Evolutionary conservation across 2,113 vertebrate genomes (phyloP).

Genomic region (Elephantulus edwardii): DNA sequence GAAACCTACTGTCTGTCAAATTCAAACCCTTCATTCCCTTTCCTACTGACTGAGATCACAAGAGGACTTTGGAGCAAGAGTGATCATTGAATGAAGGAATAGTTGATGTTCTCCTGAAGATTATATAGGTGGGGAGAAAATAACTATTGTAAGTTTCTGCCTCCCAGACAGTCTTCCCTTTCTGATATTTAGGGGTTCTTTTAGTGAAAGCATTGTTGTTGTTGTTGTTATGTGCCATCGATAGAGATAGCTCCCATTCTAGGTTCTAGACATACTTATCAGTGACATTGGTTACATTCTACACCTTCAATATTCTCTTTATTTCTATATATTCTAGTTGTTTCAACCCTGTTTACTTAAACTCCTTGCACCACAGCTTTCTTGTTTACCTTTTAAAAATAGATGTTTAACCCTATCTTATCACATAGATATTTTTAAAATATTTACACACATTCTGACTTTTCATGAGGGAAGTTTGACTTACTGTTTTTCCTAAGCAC

Average conservation of each 20-base stretch:
- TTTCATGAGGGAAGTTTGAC: not conserved
- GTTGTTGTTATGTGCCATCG: too few relatives aligned
- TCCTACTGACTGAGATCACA: not conserved
- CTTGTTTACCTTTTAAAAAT: too few relatives aligned
- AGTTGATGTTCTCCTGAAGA: not conserved
- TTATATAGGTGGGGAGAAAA: not conserved
- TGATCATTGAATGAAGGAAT: not conserved
- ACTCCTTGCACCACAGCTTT: too few relatives aligned
- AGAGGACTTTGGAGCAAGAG: not conserved
- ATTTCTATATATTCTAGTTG: too few relatives aligned
- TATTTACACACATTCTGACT: not conserved
- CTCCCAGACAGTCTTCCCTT: not conserved
- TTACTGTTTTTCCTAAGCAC: not conserved
- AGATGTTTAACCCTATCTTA: too few relatives aligned
- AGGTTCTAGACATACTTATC: too few relatives aligned
- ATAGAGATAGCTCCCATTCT: too few relatives aligned
- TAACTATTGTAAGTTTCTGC: not conserved
- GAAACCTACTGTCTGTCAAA: not conserved
- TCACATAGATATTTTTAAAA: too few relatives aligned
- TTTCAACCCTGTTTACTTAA: too few relatives aligned
- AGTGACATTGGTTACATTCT: too few relatives aligned
- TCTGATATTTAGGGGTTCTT: not conserved
- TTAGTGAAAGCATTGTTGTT: not conserved
- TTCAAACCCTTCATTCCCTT: not conserved
- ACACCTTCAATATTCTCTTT: too few relatives aligned